Percentiles rank a stretch among this genome's conserved stretches.
phyloP scores from a whole-genome alignment of 2,797 vertebrate species.

The Etheostoma nigrum region DNA sequence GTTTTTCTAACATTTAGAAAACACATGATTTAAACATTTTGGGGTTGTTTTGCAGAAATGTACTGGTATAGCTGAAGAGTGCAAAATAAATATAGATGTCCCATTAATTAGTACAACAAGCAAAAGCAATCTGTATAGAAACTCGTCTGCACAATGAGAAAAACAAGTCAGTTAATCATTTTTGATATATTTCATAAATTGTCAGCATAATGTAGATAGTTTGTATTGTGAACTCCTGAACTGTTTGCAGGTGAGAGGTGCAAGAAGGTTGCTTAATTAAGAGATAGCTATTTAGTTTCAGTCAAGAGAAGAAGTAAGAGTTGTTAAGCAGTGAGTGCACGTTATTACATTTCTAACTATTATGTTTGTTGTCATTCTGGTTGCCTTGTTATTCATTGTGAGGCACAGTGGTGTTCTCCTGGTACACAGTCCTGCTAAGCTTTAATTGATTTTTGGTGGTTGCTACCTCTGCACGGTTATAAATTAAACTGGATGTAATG shows the following conservation, averaged over 20 bases:
- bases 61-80: not conserved
- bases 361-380: constrained; percentile 79
- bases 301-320: constrained; percentile 45
- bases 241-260: constrained; percentile 31
- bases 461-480: constrained; percentile 43
- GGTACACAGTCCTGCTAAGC: constrained; percentile 46
- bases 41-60: constrained; percentile 31
- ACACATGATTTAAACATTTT: constrained; percentile 49
- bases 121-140: not conserved
- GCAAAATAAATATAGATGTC: not conserved
- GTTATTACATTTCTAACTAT: constrained; percentile 16
- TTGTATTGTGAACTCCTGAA: not conserved
- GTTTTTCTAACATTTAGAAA: constrained; percentile 62
- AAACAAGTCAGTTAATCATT: constrained; percentile 14
- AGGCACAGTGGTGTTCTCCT: constrained; percentile 77
- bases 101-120: not conserved
- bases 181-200: not conserved
- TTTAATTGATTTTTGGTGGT: constrained; percentile 44
- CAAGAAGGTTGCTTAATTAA: constrained; percentile 52
- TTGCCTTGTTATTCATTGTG: constrained; percentile 81
- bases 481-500: not conserved
- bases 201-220: not conserved
- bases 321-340: constrained; percentile 15
- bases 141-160: not conserved
- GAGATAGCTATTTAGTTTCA: constrained; percentile 39